These are phyloP conservation scores for Cavia aperea DNA, from an alignment of 2,113 vertebrate genomes.

Conservation along the genomic window DNA sequence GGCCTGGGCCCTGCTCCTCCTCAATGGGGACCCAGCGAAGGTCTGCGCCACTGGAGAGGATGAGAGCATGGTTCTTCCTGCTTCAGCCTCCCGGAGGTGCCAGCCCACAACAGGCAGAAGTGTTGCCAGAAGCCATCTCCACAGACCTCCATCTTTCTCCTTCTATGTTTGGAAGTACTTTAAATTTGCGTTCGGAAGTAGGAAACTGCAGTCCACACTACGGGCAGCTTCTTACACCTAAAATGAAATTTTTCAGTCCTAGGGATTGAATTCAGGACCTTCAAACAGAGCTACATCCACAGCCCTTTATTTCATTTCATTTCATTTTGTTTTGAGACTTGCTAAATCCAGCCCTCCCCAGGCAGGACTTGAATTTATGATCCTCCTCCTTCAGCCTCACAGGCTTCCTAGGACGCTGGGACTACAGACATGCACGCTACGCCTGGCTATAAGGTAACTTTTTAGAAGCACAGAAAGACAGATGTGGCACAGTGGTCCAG, in stretches of 20 bases:
- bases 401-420: neutral
- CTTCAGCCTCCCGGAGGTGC: no score
- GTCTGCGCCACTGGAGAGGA: neutral
- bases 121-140: rapidly evolving
- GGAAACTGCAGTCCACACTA: neutral
- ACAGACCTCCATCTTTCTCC: neutral
- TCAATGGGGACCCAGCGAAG: neutral
- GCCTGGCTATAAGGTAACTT: neutral
- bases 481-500: neutral
- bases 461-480: neutral
- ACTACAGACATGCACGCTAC: neutral
- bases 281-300: neutral
- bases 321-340: neutral
- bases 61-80: no score
- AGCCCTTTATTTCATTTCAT: neutral
- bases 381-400: neutral
- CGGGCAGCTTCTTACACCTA: neutral
- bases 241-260: neutral
- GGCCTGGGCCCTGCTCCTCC: neutral
- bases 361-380: neutral
- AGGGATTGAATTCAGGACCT: neutral
- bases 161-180: neutral
- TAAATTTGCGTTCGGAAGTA: neutral
- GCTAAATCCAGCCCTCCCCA: neutral
- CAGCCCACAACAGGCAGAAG: neutral